Evolutionary conservation across 2,113 vertebrate species (phyloP).

Genomic region (Atherinomorus stipes): DNA sequence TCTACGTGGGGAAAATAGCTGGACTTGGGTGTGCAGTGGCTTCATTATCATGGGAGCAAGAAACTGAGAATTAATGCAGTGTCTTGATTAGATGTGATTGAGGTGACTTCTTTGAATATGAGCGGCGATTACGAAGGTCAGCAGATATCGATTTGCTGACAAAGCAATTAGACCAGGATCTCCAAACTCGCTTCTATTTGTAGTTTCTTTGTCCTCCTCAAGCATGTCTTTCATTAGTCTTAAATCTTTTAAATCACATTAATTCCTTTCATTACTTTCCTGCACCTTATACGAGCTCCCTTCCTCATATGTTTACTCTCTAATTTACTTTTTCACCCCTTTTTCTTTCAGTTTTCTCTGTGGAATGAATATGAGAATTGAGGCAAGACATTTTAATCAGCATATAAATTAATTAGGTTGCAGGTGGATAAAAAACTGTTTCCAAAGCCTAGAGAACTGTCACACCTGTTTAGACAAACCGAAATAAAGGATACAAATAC

Average conservation of each 20-base stretch:
- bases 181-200: background rate
- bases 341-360: constrained; percentile 5
- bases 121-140: constrained; percentile 15
- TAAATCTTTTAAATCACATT: constrained; percentile 19
- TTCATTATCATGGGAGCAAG: background rate
- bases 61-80: background rate
- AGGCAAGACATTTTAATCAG: constrained; percentile 17
- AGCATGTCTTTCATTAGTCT: constrained; percentile 3
- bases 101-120: background rate
- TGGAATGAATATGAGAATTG: constrained; percentile 23
- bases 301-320: constrained; percentile 9
- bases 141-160: constrained; percentile 37
- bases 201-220: background rate
- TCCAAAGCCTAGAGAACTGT: background rate
- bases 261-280: background rate
- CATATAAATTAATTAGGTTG: constrained; percentile 28
- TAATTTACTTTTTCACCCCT: background rate
- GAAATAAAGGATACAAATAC: no score
- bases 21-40: background rate
- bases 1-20: background rate
- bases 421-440: constrained; percentile 19
- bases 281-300: constrained; percentile 2
- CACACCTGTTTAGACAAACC: no score
- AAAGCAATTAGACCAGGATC: background rate
- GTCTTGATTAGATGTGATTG: constrained; percentile 1